These are phyloP conservation scores for Brachionus manjavacas DNA, from an alignment of 1,140 invertebrate species.

Conservation along the genomic window DNA sequence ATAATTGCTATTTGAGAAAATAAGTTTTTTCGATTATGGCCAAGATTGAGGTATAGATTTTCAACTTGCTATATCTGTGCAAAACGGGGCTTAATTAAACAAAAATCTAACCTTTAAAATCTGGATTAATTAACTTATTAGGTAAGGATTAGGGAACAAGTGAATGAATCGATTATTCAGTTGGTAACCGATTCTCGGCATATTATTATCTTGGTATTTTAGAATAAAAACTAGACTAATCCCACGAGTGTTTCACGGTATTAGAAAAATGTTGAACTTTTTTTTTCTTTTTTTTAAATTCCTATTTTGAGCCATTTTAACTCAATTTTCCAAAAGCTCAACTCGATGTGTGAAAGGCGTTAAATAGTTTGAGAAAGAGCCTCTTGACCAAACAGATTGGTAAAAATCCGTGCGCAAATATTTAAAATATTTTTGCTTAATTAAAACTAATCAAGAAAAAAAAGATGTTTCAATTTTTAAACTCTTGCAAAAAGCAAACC, in stretches of 20 bases:
- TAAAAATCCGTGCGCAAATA: neutral
- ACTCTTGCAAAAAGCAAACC: neutral
- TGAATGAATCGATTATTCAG: conserved; percentile 25
- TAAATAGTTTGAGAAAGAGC: neutral
- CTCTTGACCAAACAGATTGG: neutral
- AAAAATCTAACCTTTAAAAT: neutral
- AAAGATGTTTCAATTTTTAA: neutral
- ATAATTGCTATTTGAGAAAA: neutral
- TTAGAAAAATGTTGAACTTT: conserved; percentile 25
- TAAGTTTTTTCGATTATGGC: neutral
- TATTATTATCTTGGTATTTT: conserved; percentile 21
- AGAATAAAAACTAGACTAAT: conserved; percentile 19
- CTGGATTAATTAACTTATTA: conserved; percentile 35
- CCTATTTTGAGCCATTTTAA: neutral
- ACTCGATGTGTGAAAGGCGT: neutral
- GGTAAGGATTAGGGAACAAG: conserved; percentile 31
- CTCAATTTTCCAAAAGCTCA: neutral
- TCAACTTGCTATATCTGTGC: neutral
- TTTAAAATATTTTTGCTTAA: neutral
- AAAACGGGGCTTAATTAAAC: neutral
- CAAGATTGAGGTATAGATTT: neutral
- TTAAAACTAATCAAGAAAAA: conserved; percentile 6
- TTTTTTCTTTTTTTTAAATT: neutral
- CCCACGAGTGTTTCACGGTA: neutral
- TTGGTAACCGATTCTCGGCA: neutral